A percentile compares a stretch with the other conserved stretches of the same genome.
Evolutionary conservation across 2,113 vertebrate genomes (phyloP).

Genomic region (Pristiophorus japonicus): DNA sequence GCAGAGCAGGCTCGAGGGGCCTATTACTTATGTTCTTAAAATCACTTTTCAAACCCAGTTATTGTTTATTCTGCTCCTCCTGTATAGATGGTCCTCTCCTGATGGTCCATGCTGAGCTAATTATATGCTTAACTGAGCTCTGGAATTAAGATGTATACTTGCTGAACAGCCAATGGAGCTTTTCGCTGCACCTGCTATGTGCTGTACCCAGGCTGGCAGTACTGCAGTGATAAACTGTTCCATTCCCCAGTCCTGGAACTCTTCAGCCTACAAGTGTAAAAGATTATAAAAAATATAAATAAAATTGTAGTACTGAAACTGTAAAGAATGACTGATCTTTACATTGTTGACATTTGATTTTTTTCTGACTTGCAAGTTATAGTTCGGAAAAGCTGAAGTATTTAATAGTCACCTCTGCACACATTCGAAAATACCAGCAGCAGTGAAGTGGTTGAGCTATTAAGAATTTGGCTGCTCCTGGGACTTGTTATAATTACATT

Average conservation of each 20-base stretch:
- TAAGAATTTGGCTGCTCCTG: not conserved
- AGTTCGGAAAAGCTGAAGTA: not conserved
- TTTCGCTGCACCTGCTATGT: not conserved
- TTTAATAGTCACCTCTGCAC: not conserved
- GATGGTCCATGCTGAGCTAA: not conserved
- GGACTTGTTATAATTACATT: conserved; percentile 22
- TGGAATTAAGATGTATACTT: not conserved
- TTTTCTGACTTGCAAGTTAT: not conserved
- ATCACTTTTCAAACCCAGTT: not conserved
- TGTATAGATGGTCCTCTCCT: no score
- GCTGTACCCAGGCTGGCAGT: no score
- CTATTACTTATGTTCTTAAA: not conserved
- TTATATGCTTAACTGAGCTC: not conserved
- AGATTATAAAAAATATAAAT: not conserved
- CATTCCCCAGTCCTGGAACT: not conserved
- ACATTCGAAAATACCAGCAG: not conserved
- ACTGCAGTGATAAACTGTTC: not conserved
- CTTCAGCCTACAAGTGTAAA: not conserved
- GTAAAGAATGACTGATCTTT: not conserved
- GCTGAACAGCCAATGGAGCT: not conserved
- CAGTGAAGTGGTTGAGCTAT: not conserved
- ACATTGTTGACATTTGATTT: not conserved
- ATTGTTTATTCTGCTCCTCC: not conserved
- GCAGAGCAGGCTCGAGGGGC: no score
- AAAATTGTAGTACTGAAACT: not conserved